Base-by-base conservation (phyloP, 2,113 vertebrate species). In the Eptesicus fuscus region DNA sequence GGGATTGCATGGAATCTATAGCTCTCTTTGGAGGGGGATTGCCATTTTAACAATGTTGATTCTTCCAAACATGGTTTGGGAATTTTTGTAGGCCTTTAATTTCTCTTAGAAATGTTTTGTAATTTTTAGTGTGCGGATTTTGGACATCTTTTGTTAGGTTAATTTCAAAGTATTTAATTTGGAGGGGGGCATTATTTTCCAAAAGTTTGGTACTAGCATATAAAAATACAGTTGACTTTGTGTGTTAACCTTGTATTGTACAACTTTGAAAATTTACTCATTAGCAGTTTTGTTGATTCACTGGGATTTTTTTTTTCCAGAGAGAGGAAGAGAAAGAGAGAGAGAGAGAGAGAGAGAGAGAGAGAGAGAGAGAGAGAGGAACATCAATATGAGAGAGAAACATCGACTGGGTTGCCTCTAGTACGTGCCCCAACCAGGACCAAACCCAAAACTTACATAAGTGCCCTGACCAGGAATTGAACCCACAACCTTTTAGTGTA, bases 151-250 rank as follows among this genome's bases (percentile, higher is more conserved):
- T 51, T n/a, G 17, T 79, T 44, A 69, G 40, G 47, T 86, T 86
- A 77, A 93, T 90, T 90, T 65, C 37, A 82, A 70, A 70, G 32
- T 73, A 40, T 40, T 82, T 70, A 85, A 44, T 92, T 25, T 49
- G 44, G 42, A 22, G 47, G 42, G n/a, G 37, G 32, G 17, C 9
- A 42, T 84, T 56, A 65, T 83, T 92, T 92, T 74, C 16, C 42
- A 76, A 6, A 59, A 76, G 16, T 79, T 91, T 69, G 13, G 35
- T 92, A 7, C 9, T 87, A 77, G 12, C 4, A 59, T 73, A 67
- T 67, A 90, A 77, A 91, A 77, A 32, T 82, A 49, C 30, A 80
- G 4, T n/a, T 71, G 22, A 92, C 71, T 95, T 82, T 94, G 32
- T 78, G 17, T 20, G 18, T 78, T 89, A 82, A 59, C 11, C 28